Base-by-base conservation (phyloP, 2,888 invertebrate species). In the Bellardia pandia region DNA sequence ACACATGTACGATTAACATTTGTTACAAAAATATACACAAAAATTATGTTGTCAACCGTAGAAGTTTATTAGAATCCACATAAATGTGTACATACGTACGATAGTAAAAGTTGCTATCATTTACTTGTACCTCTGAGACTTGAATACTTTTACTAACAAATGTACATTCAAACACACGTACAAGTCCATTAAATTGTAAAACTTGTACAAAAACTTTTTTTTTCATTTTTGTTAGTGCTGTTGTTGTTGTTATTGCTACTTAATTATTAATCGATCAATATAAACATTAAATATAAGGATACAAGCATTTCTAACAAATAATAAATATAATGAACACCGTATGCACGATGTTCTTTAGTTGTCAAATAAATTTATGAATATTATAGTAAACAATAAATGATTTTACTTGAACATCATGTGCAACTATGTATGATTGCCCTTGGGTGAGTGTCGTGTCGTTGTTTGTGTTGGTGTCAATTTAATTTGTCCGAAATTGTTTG, bases 261-360 rank as follows among this genome's bases (percentile, higher is more conserved):
- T 53, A 71, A 71, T 71, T 53, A 71, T 71, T 71, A 71, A 71
- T 71, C 71, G 51, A 71, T 68, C 33, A 30, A 48, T 68, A 48
- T 33, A 37, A 69, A 69, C 64, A 40, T 64, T 40, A 8, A 60
- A 33, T 60, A 14, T 37, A n/a, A 33, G 37, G 5, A 13, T 30
- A 58, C 30, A 58, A 58, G 5, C 51, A n/a, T 53, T 53, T n/a
- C 16, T 3, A 56, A 56, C 23, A 56, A 8, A 23, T 45, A 45
- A 11, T 23, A 56, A n/a, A n/a, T 51, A 5, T 16, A 23, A 7
- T 9, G 56, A 9, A 56, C 13, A 13, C 2, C 4, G 56, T 56
- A 56, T 8, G 8, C 9, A 23, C 9, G 3, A 8, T 45, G 45
- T 45, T 23, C 56, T 56, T 23, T 8, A 1, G 1, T 23, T 56